Evolutionary conservation across 2,797 vertebrate genomes (phyloP).

Genomic region (Bucorvus abyssinicus): DNA sequence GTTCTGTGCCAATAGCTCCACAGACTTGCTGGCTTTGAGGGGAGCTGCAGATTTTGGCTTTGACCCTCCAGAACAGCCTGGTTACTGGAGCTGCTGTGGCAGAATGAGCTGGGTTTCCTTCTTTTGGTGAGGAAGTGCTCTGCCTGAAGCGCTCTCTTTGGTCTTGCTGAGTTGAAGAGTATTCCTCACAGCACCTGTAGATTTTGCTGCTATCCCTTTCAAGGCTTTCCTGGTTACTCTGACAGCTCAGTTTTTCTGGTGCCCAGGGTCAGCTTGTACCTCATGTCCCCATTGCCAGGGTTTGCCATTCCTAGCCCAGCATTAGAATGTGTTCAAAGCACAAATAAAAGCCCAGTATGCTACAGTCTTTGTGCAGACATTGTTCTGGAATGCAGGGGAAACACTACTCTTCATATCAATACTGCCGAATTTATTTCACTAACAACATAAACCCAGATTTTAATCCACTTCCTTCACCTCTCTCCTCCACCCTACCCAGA

Average conservation of each 20-base stretch:
- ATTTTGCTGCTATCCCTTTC: neutral
- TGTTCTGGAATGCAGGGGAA: constrained; percentile 10
- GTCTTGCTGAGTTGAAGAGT: neutral
- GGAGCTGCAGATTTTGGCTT: neutral
- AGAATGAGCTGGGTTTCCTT: neutral
- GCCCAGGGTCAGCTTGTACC: neutral
- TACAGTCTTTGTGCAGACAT: neutral
- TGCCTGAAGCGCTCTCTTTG: neutral
- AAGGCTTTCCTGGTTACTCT: neutral
- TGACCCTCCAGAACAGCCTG: neutral
- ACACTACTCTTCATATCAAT: neutral
- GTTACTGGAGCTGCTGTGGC: neutral
- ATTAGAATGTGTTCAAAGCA: neutral
- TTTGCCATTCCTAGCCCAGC: neutral
- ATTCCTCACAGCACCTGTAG: neutral
- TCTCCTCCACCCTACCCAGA: constrained; percentile 48
- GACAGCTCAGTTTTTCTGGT: neutral
- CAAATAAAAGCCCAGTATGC: neutral
- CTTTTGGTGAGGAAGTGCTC: neutral
- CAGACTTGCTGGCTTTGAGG: neutral
- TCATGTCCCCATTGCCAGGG: neutral
- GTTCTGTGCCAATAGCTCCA: neutral
- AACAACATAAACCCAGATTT: constrained; percentile 36
- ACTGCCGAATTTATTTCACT: constrained; percentile 35
- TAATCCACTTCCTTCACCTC: constrained; percentile 57